Evolutionary conservation across 2,888 invertebrate genomes (phyloP).

Genomic region (Schizaphis graminum): DNA sequence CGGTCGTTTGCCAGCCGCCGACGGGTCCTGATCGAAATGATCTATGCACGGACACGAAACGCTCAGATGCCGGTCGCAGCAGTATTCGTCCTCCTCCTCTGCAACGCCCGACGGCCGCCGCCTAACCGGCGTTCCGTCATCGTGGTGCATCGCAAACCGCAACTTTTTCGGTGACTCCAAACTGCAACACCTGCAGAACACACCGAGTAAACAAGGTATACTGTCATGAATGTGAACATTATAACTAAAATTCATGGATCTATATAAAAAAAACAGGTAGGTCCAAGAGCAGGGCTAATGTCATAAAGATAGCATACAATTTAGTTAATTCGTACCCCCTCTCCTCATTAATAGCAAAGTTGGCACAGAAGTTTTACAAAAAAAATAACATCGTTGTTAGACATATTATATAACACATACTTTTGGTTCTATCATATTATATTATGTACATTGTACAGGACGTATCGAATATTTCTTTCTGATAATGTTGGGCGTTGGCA

Average conservation of each 20-base stretch:
- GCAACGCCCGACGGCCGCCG: conserved; percentile 66
- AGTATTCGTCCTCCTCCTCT: conserved; percentile 66
- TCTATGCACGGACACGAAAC: conserved; percentile 83
- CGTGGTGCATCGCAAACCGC: conserved; percentile 76
- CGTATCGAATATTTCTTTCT: background rate
- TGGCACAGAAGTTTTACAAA: background rate
- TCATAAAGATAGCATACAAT: background rate
- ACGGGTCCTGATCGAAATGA: conserved; percentile 70
- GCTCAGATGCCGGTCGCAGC: conserved; percentile 71
- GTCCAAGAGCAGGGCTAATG: no score
- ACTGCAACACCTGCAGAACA: conserved; percentile 78
- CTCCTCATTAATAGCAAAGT: background rate
- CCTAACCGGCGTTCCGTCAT: conserved; percentile 65
- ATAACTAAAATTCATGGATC: background rate
- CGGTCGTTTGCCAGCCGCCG: background rate
- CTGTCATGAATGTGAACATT: background rate
- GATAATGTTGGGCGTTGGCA: background rate
- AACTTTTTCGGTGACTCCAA: conserved; percentile 85
- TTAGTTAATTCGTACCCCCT: background rate
- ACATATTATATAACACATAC: background rate
- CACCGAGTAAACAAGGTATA: background rate
- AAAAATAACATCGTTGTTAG: background rate
- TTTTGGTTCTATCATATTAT: background rate
- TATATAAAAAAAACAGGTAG: background rate
- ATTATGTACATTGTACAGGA: background rate